These are phyloP conservation scores for Bubo bubo DNA, from an alignment of 2,113 vertebrate genomes.

Conservation along the genomic window DNA sequence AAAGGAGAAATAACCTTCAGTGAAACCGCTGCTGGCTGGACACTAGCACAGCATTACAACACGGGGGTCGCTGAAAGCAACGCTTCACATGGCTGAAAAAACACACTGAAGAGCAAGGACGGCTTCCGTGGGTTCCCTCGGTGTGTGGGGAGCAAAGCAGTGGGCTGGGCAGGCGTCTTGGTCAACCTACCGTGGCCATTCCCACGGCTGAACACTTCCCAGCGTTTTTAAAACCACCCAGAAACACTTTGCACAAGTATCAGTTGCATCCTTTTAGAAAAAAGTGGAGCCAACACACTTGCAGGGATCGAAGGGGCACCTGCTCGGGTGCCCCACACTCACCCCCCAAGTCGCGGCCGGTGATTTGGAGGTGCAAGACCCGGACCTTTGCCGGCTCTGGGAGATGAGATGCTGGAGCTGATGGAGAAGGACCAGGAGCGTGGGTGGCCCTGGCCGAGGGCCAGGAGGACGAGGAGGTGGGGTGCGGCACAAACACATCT, in stretches of 20 bases:
- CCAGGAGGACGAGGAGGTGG: background rate
- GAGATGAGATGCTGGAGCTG: background rate
- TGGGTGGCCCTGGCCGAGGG: background rate
- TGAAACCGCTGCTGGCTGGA: background rate
- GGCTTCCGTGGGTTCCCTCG: background rate
- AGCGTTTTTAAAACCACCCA: background rate
- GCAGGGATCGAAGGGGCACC: background rate
- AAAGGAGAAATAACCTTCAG: background rate
- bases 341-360: rapidly evolving
- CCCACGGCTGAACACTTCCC: background rate
- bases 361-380: background rate
- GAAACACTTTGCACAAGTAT: background rate
- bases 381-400: background rate
- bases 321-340: rapidly evolving
- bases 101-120: rapidly evolving
- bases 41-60: rapidly evolving
- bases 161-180: rapidly evolving
- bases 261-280: background rate
- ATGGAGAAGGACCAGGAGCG: background rate
- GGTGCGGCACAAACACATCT: background rate
- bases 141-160: background rate
- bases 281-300: rapidly evolving
- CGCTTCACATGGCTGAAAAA: rapidly evolving
- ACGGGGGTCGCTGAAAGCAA: background rate
- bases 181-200: rapidly evolving